Conservation (phyloP, 2,888 invertebrate species). For the Dichetophora obliterata region DNA sequence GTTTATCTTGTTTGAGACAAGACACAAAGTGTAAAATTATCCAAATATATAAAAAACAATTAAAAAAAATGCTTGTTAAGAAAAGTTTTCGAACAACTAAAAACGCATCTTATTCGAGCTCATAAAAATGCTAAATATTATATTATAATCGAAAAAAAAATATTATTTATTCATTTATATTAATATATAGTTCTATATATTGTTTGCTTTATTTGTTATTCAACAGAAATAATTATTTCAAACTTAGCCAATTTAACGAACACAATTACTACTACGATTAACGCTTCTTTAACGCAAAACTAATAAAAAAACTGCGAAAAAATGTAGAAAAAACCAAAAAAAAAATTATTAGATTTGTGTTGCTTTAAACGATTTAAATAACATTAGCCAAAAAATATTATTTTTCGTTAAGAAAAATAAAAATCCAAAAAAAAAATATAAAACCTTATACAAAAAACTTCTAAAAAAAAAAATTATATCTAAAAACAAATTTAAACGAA, state of each 20-base stretch:
- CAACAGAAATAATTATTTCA: background rate
- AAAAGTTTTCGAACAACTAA: slow-evolving; percentile 1
- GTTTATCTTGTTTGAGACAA: background rate
- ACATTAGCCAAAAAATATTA: background rate
- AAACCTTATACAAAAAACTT: slow-evolving; percentile 21
- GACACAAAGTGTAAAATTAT: background rate
- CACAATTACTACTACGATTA: slow-evolving; percentile 13
- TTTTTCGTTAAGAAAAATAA: background rate
- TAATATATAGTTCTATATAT: background rate
- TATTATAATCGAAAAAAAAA: background rate
- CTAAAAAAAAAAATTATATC: slow-evolving; percentile 14
- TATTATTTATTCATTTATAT: background rate
- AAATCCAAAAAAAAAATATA: slow-evolving; percentile 13
- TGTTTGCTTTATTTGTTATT: slow-evolving; percentile 30
- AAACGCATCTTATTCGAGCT: background rate
- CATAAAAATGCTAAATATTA: background rate
- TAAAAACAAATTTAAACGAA: slow-evolving; percentile 7
- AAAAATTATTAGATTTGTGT: slow-evolving; percentile 15
- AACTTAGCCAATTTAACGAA: slow-evolving; percentile 14
- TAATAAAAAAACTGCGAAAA: slow-evolving; percentile 13
- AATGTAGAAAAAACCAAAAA: slow-evolving; percentile 24
- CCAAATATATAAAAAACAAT: background rate
- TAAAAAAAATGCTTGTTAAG: background rate
- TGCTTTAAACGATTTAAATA: slow-evolving; percentile 6
- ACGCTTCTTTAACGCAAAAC: slow-evolving; percentile 10